These are phyloP conservation scores for Epinephelus malabaricus DNA, from an alignment of 2,797 vertebrate species.

Conservation along the genomic window DNA sequence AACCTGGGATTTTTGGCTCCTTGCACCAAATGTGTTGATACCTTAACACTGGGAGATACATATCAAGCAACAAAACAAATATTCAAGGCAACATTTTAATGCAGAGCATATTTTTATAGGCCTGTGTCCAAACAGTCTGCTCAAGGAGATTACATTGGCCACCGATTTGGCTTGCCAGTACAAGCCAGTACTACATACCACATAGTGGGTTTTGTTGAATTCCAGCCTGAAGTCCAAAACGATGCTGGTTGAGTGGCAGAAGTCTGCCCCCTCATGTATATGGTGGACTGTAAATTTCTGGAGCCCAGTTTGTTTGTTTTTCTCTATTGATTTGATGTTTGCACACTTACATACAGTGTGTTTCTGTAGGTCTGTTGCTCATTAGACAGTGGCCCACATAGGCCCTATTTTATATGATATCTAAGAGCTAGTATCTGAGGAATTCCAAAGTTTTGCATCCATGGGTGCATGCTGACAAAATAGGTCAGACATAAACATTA, in stretches of 20 bases:
- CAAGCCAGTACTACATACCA: slow-evolving; percentile 52
- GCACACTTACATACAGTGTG: not conserved
- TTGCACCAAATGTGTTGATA: not conserved
- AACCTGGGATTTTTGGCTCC: not conserved
- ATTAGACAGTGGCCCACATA: not conserved
- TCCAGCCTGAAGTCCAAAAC: slow-evolving; percentile 33
- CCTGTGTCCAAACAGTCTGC: slow-evolving; percentile 28
- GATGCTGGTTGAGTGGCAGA: slow-evolving; percentile 24
- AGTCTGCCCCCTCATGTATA: slow-evolving; percentile 13
- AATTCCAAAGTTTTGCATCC: not conserved
- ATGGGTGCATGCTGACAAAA: not conserved
- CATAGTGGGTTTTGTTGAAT: slow-evolving; percentile 46
- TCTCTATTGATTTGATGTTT: not conserved
- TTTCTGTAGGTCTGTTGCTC: not conserved
- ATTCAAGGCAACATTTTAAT: not conserved
- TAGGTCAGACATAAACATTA: not conserved
- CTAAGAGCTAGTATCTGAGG: not conserved
- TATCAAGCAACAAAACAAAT: not conserved
- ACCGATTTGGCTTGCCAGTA: slow-evolving; percentile 44
- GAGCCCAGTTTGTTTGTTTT: slow-evolving; percentile 4
- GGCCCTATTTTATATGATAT: not conserved
- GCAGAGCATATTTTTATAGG: slow-evolving; percentile 6
- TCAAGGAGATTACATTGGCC: slow-evolving; percentile 44
- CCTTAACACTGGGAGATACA: not conserved
- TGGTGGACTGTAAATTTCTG: slow-evolving; percentile 18